These are phyloP conservation scores for Drosophila pandora DNA, from an alignment of 1,140 invertebrate species.

Conservation along the genomic window DNA sequence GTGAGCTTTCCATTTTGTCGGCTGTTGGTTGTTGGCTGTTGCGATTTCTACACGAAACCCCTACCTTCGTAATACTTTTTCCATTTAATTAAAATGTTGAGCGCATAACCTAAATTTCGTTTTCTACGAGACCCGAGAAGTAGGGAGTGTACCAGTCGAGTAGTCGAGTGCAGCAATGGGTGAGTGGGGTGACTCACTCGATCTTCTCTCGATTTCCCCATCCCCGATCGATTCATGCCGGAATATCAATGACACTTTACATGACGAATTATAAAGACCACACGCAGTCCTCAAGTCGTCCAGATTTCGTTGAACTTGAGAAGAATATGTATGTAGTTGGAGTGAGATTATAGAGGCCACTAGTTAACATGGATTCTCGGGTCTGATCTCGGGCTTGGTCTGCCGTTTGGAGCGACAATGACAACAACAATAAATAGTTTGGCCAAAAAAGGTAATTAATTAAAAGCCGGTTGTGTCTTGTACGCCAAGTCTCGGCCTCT, in stretches of 20 bases:
- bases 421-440: conserved; percentile 78
- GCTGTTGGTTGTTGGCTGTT: conserved; percentile 52
- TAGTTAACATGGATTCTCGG: conserved; percentile 24
- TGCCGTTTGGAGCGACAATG: conserved; percentile 25
- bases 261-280: conserved; percentile 44
- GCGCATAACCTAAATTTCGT: conserved; percentile 78
- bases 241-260: conserved; percentile 68
- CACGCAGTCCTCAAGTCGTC: conserved; percentile 65
- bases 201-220: neutral
- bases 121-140: conserved; percentile 37
- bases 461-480: conserved; percentile 75
- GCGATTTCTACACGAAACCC: conserved; percentile 76
- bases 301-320: conserved; percentile 72
- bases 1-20: conserved; percentile 76
- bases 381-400: conserved; percentile 25
- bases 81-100: conserved; percentile 80
- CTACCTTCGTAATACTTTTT: conserved; percentile 75
- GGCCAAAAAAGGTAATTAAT: conserved; percentile 81
- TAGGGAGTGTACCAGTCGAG: neutral
- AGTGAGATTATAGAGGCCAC: conserved; percentile 12
- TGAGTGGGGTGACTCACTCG: conserved; percentile 10
- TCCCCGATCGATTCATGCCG: conserved; percentile 32
- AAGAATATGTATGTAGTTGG: conserved; percentile 1
- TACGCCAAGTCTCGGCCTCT: conserved; percentile 12
- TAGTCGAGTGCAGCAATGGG: neutral